A percentile compares a stretch with the other conserved stretches of the same genome.
Evolutionary conservation across 2,113 vertebrate genomes (phyloP).

Genomic region (Scomber scombrus): DNA sequence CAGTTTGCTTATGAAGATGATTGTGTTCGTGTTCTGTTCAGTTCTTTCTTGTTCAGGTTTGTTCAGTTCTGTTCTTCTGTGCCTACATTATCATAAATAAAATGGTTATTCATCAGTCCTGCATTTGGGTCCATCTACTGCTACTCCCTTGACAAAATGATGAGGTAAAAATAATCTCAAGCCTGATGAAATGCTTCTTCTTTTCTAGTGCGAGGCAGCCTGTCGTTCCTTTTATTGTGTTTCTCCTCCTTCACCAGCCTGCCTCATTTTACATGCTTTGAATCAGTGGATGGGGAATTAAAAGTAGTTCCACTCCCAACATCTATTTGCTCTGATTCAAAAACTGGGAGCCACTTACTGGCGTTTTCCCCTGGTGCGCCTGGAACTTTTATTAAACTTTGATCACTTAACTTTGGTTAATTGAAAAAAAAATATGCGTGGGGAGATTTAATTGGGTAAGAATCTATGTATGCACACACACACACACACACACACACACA

Average conservation of each 20-base stretch:
- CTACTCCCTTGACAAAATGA: no score
- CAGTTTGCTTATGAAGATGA: no score
- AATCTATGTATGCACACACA: background rate
- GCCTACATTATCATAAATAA: no score
- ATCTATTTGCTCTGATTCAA: constrained; percentile 19
- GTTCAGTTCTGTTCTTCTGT: no score
- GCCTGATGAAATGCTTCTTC: background rate
- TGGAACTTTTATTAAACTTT: constrained; percentile 47
- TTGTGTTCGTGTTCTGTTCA: no score
- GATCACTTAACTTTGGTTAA: constrained; percentile 53
- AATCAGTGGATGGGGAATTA: constrained; percentile 13
- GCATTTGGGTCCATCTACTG: no score
- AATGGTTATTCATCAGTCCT: no score
- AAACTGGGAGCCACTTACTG: background rate
- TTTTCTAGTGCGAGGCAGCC: background rate
- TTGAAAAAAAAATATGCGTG: constrained; percentile 39
- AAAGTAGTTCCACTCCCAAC: constrained; percentile 18
- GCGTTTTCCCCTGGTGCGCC: constrained; percentile 17
- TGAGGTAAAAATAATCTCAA: no score
- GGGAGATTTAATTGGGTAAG: constrained; percentile 24
- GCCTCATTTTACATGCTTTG: constrained; percentile 21
- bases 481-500: no score
- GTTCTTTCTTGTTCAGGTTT: no score
- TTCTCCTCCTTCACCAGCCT: background rate
- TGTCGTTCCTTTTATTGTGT: background rate